These are phyloP conservation scores for Philopotamus ludificatus DNA, from an alignment of 1,140 invertebrate species.

Conservation along the genomic window DNA sequence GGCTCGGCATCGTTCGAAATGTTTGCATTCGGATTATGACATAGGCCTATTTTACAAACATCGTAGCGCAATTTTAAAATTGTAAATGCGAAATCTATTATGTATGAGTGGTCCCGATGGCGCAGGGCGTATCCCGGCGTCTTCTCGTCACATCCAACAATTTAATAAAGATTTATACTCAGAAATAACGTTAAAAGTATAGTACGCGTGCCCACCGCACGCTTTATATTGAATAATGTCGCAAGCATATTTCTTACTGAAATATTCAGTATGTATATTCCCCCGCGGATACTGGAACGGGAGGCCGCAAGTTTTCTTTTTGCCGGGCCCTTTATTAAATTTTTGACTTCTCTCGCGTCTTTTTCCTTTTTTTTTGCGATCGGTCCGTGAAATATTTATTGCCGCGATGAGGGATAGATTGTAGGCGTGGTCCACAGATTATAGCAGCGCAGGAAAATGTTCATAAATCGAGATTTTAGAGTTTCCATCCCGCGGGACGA, in stretches of 20 bases:
- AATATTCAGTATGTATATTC: conserved; percentile 6
- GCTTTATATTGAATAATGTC: background rate
- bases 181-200: too few relatives aligned
- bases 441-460: background rate
- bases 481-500: conserved; percentile 14
- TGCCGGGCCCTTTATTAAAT: conserved; percentile 2
- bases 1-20: conserved; percentile 13
- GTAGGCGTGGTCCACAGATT: background rate
- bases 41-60: background rate
- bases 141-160: too few relatives aligned
- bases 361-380: background rate
- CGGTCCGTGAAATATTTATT: background rate
- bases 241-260: background rate
- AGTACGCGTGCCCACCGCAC: too few relatives aligned
- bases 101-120: too few relatives aligned
- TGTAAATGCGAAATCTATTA: too few relatives aligned
- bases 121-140: too few relatives aligned
- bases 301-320: background rate
- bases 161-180: too few relatives aligned
- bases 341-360: background rate
- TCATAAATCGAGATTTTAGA: background rate
- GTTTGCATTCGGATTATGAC: conserved; percentile 20
- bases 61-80: background rate
- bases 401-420: background rate
- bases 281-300: background rate